Evolutionary conservation across 2,888 invertebrate genomes (phyloP).

Genomic region (Lithophane socia): DNA sequence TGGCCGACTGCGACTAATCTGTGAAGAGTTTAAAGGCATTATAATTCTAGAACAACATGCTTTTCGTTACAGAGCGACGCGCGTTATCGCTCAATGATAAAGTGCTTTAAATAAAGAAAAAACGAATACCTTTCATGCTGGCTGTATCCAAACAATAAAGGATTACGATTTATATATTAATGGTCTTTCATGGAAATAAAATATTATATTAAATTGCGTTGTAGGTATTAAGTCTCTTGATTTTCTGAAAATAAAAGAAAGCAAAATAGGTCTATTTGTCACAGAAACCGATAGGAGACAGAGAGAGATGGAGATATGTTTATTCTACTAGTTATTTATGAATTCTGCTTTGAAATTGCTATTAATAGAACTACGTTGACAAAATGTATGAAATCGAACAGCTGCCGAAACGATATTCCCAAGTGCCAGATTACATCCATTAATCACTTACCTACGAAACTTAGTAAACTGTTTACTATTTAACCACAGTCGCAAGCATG

Average conservation of each 20-base stretch:
- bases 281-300: too few relatives aligned
- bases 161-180: neutral
- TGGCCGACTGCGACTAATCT: slow-evolving; percentile 6
- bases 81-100: too few relatives aligned
- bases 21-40: neutral
- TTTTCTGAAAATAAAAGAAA: too few relatives aligned
- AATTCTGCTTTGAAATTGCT: neutral
- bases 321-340: too few relatives aligned
- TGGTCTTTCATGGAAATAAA: neutral
- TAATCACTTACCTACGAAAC: neutral
- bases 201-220: neutral
- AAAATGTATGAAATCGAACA: neutral
- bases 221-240: neutral
- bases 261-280: too few relatives aligned
- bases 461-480: slow-evolving; percentile 7
- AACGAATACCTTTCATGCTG: neutral
- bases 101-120: too few relatives aligned
- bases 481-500: slow-evolving; percentile 8
- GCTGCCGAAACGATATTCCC: neutral
- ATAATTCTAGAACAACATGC: neutral
- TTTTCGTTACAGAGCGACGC: too few relatives aligned
- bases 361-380: neutral
- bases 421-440: neutral
- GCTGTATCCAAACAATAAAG: neutral
- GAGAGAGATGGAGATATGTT: too few relatives aligned